Conservation (phyloP, 23 tunicate species). For the Styela clava region DNA sequence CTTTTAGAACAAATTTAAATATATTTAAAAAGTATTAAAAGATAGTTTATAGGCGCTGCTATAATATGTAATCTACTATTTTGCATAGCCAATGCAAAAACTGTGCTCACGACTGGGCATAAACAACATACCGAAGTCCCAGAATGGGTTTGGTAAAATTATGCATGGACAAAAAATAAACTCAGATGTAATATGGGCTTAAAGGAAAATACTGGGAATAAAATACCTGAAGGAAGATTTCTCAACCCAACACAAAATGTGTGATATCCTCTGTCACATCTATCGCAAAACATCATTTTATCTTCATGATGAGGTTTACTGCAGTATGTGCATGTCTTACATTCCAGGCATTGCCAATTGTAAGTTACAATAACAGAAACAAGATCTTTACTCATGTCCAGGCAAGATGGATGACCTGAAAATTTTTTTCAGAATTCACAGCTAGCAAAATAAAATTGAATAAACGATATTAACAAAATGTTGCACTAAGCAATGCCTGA, state of each 20-base stretch:
- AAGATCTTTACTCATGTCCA: constrained; percentile 80
- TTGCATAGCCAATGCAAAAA: too few species aligned
- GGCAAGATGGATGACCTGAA: constrained; percentile 86
- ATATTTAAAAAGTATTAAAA: too few species aligned
- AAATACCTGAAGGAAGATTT: constrained; percentile 85
- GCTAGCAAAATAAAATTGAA: not conserved
- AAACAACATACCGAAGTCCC: too few species aligned
- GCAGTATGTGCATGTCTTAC: constrained; percentile 96
- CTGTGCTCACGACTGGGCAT: too few species aligned
- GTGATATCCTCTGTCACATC: constrained; percentile 97
- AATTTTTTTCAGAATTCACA: not conserved
- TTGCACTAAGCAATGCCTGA: not conserved
- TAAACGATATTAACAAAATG: not conserved
- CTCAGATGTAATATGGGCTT: too few species aligned
- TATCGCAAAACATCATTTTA: constrained; percentile 96
- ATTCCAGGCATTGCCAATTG: constrained; percentile 97
- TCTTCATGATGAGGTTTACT: constrained; percentile 90
- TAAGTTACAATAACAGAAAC: constrained; percentile 85
- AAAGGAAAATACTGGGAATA: too few species aligned
- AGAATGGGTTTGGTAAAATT: too few species aligned
- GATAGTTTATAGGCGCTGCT: not conserved
- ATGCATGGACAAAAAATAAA: too few species aligned
- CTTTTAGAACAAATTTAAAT: constrained; percentile 23
- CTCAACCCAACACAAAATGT: constrained; percentile 96
- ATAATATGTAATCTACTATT: too few species aligned